These are phyloP conservation scores for Benthosema pterotum DNA, from an alignment of 2,797 vertebrate species.

Conservation along the genomic window DNA sequence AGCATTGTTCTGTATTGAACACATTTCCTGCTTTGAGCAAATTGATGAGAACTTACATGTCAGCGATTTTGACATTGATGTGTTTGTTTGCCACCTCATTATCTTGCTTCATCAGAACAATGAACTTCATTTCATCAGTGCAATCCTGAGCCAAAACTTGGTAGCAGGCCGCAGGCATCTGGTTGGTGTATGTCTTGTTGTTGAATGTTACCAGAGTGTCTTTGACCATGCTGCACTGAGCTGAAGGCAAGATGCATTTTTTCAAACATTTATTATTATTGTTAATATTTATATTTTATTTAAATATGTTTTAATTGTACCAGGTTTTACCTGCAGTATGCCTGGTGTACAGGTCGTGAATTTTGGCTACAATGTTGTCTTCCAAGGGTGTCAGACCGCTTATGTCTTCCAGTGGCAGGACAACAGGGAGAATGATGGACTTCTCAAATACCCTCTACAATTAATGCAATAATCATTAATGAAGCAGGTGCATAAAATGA, in stretches of 20 bases:
- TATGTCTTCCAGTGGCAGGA: constrained; percentile 32
- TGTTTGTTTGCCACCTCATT: constrained; percentile 46
- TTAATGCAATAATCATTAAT: no score
- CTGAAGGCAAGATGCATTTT: constrained; percentile 6
- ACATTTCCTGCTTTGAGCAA: neutral
- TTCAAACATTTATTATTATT: neutral
- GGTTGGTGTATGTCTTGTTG: constrained; percentile 57
- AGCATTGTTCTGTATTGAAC: no score
- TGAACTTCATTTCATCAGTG: constrained; percentile 73
- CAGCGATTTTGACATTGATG: constrained; percentile 64
- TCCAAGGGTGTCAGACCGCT: constrained; percentile 10
- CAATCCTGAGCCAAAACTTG: constrained; percentile 78
- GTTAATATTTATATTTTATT: no score
- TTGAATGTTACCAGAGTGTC: constrained; percentile 73
- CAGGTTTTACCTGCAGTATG: constrained; percentile 28
- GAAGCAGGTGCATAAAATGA: neutral
- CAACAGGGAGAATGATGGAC: constrained; percentile 33
- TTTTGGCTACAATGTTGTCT: constrained; percentile 19
- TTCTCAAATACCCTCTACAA: constrained; percentile 42
- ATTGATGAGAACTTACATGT: constrained; percentile 58
- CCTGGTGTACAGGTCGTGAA: constrained; percentile 26
- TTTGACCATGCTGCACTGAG: constrained; percentile 53
- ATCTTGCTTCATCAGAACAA: constrained; percentile 70
- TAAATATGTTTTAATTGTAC: no score
- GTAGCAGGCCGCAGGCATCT: constrained; percentile 70